These are phyloP conservation scores for Dicerorhinus sumatrensis DNA, from an alignment of 2,113 vertebrate species.

Conservation along the genomic window DNA sequence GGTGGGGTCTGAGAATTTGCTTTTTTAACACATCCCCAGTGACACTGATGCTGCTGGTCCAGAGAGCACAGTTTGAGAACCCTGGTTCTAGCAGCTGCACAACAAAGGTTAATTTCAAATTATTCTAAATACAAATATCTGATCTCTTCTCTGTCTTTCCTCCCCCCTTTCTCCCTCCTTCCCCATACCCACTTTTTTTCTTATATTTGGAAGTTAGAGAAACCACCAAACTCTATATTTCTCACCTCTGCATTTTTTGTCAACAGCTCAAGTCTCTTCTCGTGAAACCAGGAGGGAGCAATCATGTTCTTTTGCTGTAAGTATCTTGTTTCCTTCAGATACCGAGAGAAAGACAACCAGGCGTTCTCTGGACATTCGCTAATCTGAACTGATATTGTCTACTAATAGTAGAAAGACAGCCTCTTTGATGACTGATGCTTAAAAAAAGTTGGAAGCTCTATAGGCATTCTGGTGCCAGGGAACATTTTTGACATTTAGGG, in stretches of 20 bases:
- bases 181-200: not conserved
- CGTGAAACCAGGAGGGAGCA: conserved; percentile 20
- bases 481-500: conserved; percentile 64
- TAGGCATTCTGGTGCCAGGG: conserved; percentile 48
- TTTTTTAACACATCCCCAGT: not conserved
- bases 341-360: conserved; percentile 61
- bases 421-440: conserved; percentile 61
- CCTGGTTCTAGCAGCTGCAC: not conserved
- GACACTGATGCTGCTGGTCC: not conserved
- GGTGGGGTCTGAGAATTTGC: not conserved
- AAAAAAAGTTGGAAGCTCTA: conserved; percentile 57
- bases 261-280: conserved; percentile 50
- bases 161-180: not conserved
- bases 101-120: not conserved
- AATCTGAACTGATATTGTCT: conserved; percentile 55
- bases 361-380: not conserved
- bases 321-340: conserved; percentile 56
- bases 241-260: conserved; percentile 6
- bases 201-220: not conserved
- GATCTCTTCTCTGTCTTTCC: not conserved
- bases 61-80: not conserved
- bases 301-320: conserved; percentile 38
- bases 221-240: conserved; percentile 47
- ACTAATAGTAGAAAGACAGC: conserved; percentile 39
- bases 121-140: not conserved